These are phyloP conservation scores for Dermatophagoides farinae DNA, from an alignment of 1,140 invertebrate genomes.

Conservation along the genomic window DNA sequence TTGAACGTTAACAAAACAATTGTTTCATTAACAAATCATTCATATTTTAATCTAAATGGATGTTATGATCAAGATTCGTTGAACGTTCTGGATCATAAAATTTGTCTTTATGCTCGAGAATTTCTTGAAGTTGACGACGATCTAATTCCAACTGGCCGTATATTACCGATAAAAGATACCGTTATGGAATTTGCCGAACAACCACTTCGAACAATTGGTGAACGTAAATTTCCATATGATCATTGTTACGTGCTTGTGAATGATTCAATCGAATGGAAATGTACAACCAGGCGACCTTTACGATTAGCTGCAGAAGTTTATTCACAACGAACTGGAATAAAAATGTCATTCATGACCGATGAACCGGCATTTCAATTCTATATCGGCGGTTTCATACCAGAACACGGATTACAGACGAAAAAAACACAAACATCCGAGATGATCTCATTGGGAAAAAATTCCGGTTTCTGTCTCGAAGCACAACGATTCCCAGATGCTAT, in stretches of 20 bases:
- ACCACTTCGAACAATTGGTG: background rate
- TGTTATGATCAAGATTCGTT: background rate
- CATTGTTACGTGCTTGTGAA: constrained; percentile 8
- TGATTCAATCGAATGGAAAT: background rate
- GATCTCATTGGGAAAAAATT: constrained; percentile 30
- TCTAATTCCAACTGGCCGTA: constrained; percentile 47
- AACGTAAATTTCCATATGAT: constrained; percentile 10
- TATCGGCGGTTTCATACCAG: constrained; percentile 46
- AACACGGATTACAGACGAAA: constrained; percentile 26
- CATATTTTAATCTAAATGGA: constrained; percentile 80
- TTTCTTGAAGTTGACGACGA: constrained; percentile 48
- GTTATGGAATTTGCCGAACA: background rate
- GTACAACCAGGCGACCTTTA: background rate
- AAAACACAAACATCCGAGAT: constrained; percentile 22
- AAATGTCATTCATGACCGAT: constrained; percentile 51
- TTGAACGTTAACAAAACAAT: constrained; percentile 45
- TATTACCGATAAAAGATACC: background rate
- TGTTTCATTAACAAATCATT: constrained; percentile 76
- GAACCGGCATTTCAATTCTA: constrained; percentile 81
- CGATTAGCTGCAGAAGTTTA: constrained; percentile 29
- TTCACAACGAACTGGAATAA: constrained; percentile 46
- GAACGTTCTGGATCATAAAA: constrained; percentile 42
- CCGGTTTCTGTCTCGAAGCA: constrained; percentile 68
- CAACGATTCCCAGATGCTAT: constrained; percentile 79
- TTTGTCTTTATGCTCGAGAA: constrained; percentile 47